Conservation (phyloP, 1,140 invertebrate genomes). For the Macrosteles quadrilineatus region DNA sequence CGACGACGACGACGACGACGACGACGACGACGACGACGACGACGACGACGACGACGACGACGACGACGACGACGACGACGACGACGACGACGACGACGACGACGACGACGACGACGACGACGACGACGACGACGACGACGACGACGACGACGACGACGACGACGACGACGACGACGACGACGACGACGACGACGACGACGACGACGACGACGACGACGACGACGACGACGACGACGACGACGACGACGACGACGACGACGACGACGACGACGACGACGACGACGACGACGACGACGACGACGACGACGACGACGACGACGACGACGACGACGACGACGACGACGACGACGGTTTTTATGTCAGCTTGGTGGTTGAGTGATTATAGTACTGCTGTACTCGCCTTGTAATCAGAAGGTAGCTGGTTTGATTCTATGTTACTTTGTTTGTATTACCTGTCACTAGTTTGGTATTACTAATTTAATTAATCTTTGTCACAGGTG, state of each 20-base stretch:
- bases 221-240: not conserved
- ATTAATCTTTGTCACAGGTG: too few relatives aligned
- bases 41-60: not conserved
- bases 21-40: not conserved
- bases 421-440: too few relatives aligned
- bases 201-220: not conserved
- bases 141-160: not conserved
- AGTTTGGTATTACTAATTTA: too few relatives aligned
- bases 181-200: not conserved
- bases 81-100: not conserved
- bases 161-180: not conserved
- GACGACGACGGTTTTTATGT: too few relatives aligned
- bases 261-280: constrained; percentile 9
- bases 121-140: constrained; percentile 9
- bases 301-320: not conserved
- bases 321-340: too few relatives aligned
- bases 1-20: constrained; percentile 1
- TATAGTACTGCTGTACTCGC: too few relatives aligned
- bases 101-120: constrained; percentile 13
- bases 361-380: too few relatives aligned
- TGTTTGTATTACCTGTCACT: too few relatives aligned
- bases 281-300: not conserved
- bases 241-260: constrained; percentile 3
- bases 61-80: not conserved
- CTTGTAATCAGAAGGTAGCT: too few relatives aligned